phyloP scores from a whole-genome alignment of 2,888 invertebrate species.

The Coenonympha arcania region DNA sequence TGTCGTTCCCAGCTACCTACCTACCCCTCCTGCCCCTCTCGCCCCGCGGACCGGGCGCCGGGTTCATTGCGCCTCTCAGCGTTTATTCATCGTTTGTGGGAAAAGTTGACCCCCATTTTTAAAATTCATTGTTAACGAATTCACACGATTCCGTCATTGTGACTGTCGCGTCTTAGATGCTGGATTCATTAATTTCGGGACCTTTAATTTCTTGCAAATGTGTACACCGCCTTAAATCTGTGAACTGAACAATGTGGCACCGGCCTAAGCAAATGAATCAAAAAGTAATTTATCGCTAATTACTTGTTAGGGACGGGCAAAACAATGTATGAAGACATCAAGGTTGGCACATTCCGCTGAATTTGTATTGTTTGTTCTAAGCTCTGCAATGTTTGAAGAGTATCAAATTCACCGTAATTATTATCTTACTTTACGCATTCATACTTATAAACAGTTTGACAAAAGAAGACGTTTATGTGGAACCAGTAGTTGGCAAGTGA shows the following conservation, averaged over 20 bases:
- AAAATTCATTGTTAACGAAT: slow-evolving; percentile 71
- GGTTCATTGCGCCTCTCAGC: slow-evolving; percentile 73
- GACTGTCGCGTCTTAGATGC: slow-evolving; percentile 57
- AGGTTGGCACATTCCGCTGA: slow-evolving; percentile 56
- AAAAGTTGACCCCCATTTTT: slow-evolving; percentile 73
- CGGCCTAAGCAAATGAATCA: slow-evolving; percentile 11
- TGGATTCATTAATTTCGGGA: slow-evolving; percentile 23
- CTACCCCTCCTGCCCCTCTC: slow-evolving; percentile 61
- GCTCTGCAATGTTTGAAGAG: slow-evolving; percentile 64
- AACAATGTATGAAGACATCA: slow-evolving; percentile 38
- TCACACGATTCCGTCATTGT: slow-evolving; percentile 62
- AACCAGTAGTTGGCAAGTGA: slow-evolving; percentile 47
- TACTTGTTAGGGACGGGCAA: slow-evolving; percentile 2
- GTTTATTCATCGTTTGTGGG: slow-evolving; percentile 75
- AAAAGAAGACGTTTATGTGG: slow-evolving; percentile 50
- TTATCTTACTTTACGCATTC: slow-evolving; percentile 63
- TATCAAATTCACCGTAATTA: slow-evolving; percentile 63
- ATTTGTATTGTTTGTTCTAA: slow-evolving; percentile 55
- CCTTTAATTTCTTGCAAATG: too few relatives aligned
- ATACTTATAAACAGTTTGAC: slow-evolving; percentile 47
- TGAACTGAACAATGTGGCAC: slow-evolving; percentile 10
- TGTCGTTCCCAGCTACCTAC: slow-evolving; percentile 73
- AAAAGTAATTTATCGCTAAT: slow-evolving; percentile 4
- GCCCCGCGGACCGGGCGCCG: slow-evolving; percentile 69
- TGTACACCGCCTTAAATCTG: too few relatives aligned